phyloP scores from a whole-genome alignment of 64 coral and sea anemone genomes.

The Anthopleura sola region DNA sequence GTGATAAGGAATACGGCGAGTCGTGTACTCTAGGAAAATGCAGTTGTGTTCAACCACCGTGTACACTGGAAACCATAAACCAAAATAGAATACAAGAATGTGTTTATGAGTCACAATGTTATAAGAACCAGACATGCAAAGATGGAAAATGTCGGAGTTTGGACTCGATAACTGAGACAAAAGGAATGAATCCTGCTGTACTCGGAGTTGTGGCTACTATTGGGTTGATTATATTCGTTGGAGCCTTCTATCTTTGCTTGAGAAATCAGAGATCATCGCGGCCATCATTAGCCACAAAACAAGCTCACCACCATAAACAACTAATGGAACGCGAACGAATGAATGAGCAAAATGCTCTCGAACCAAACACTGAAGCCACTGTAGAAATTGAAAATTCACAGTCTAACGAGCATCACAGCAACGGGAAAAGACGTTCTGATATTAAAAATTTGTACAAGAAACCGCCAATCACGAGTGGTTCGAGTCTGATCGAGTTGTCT shows the following conservation, averaged over 20 bases:
- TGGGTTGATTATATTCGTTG: not conserved
- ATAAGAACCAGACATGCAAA: not conserved
- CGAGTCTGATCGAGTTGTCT: not conserved
- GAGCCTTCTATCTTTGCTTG: constrained; percentile 2
- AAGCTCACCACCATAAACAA: not conserved
- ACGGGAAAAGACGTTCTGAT: not conserved
- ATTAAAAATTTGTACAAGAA: not conserved
- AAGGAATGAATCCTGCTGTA: not conserved
- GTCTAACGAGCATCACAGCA: not conserved
- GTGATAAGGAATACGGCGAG: constrained; percentile 20
- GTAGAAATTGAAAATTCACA: not conserved
- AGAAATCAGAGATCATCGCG: not conserved
- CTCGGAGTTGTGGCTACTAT: constrained; percentile 11
- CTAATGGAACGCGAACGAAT: not conserved
- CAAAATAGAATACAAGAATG: not conserved
- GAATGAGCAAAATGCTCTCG: not conserved
- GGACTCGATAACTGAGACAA: not conserved
- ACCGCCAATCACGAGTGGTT: not conserved
- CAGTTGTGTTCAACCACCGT: not conserved
- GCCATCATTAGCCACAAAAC: constrained; percentile 11
- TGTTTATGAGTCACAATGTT: not conserved
- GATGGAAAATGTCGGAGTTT: not conserved
- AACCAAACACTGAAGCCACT: not conserved
- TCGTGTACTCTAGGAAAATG: not conserved
- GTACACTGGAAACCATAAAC: not conserved